A percentile compares a stretch with the other conserved stretches of the same genome.
These are phyloP conservation scores for Sebastes oblongus DNA, from an alignment of 2,797 vertebrate species.

Conservation along the genomic window DNA sequence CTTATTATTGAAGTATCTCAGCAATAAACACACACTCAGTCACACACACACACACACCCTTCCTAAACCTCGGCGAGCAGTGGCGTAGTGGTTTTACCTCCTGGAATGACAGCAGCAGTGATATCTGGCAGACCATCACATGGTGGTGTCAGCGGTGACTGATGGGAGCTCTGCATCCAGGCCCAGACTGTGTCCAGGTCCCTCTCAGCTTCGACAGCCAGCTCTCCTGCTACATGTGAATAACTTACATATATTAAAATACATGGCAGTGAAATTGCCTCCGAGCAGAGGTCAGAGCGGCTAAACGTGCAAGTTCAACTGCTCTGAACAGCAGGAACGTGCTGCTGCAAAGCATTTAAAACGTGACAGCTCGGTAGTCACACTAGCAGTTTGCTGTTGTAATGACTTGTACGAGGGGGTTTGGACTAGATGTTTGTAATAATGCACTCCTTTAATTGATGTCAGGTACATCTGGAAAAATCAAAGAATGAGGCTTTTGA, in stretches of 20 bases:
- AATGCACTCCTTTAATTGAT: constrained; percentile 6
- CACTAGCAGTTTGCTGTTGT: constrained; percentile 20
- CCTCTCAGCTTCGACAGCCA: constrained; percentile 42
- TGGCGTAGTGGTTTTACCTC: constrained; percentile 54
- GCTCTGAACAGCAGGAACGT: constrained; percentile 51
- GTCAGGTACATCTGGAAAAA: not conserved
- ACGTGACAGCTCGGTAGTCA: constrained; percentile 31
- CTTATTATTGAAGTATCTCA: constrained; percentile 63
- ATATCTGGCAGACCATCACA: constrained; percentile 77
- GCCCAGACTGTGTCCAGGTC: constrained; percentile 60
- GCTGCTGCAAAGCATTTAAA: constrained; percentile 52
- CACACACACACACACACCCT: constrained; percentile 31
- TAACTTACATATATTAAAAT: constrained; percentile 73
- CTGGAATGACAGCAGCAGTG: constrained; percentile 60
- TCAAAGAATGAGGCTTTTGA: not conserved
- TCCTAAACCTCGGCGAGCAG: constrained; percentile 36
- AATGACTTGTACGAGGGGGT: constrained; percentile 11
- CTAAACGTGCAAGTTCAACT: constrained; percentile 63
- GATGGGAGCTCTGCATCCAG: constrained; percentile 64
- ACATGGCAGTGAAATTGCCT: constrained; percentile 61
- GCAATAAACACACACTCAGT: constrained; percentile 50
- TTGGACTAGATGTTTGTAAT: not conserved
- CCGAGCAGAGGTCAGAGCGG: constrained; percentile 61
- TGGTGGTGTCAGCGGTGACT: constrained; percentile 66
- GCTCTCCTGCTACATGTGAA: constrained; percentile 61